phyloP scores from a whole-genome alignment of 1,140 invertebrate species.

The Micrasema longulum region DNA sequence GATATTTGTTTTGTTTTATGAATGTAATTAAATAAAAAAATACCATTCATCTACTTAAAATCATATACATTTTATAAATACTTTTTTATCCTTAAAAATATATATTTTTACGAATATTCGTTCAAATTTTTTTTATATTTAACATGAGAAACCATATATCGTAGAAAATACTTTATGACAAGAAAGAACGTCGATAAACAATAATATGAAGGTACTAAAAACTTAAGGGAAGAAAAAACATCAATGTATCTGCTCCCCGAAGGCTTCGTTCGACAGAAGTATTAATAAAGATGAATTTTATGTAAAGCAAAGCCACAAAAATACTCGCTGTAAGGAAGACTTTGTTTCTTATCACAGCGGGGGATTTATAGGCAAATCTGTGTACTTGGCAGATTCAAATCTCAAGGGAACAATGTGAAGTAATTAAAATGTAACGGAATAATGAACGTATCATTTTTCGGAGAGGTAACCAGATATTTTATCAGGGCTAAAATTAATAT shows the following conservation, averaged over 20 bases:
- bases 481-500: no score
- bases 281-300: conserved; percentile 30
- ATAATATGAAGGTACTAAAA: conserved; percentile 3
- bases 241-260: conserved; percentile 18
- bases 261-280: conserved; percentile 10
- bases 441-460: conserved; percentile 10
- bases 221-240: conserved; percentile 7
- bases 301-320: conserved; percentile 13
- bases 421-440: conserved; percentile 24
- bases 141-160: no score
- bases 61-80: no score
- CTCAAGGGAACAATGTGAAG: conserved; percentile 11
- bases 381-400: neutral
- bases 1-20: no score
- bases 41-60: no score
- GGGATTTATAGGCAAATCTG: conserved; percentile 5
- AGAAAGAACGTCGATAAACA: no score
- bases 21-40: no score
- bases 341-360: conserved; percentile 11
- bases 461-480: no score
- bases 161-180: no score
- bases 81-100: no score
- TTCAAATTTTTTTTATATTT: no score
- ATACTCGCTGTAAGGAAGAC: neutral
- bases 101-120: no score